Evolutionary conservation across 2,113 vertebrate species (phyloP).

Genomic region (Clinocottus analis): DNA sequence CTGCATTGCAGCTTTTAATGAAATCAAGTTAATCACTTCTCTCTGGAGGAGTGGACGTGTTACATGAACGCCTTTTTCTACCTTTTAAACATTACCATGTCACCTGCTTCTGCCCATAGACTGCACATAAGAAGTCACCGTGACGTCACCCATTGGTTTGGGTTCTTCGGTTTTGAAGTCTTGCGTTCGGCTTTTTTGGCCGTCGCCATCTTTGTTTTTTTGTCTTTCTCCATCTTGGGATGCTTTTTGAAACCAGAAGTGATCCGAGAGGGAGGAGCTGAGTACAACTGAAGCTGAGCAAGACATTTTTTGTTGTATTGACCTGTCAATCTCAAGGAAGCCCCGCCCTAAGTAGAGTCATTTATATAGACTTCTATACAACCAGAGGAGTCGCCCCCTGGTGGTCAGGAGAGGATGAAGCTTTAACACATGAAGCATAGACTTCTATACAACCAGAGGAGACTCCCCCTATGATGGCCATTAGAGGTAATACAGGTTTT

Average conservation of each 20-base stretch:
- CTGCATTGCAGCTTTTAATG: slow-evolving; percentile 67
- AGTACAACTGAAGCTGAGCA: neutral
- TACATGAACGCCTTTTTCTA: slow-evolving; percentile 32
- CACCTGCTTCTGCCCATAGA: slow-evolving; percentile 38
- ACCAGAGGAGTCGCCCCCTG: neutral
- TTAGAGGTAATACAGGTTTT: neutral
- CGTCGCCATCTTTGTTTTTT: neutral
- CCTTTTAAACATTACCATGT: slow-evolving; percentile 35
- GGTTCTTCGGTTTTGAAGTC: neutral
- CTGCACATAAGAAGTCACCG: neutral
- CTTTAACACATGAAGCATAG: neutral
- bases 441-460: neutral
- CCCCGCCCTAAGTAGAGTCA: neutral
- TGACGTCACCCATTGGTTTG: neutral
- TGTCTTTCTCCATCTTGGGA: neutral
- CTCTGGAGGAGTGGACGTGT: slow-evolving; percentile 48
- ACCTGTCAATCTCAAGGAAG: neutral
- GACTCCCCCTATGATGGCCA: neutral
- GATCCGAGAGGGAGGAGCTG: neutral
- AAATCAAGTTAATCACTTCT: slow-evolving; percentile 63
- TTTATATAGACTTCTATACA: neutral
- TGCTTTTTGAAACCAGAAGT: neutral
- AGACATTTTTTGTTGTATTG: neutral
- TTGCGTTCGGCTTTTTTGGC: neutral
- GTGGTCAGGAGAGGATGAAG: neutral